phyloP scores from a whole-genome alignment of 2,888 invertebrate genomes.

The Xylota sylvarum region DNA sequence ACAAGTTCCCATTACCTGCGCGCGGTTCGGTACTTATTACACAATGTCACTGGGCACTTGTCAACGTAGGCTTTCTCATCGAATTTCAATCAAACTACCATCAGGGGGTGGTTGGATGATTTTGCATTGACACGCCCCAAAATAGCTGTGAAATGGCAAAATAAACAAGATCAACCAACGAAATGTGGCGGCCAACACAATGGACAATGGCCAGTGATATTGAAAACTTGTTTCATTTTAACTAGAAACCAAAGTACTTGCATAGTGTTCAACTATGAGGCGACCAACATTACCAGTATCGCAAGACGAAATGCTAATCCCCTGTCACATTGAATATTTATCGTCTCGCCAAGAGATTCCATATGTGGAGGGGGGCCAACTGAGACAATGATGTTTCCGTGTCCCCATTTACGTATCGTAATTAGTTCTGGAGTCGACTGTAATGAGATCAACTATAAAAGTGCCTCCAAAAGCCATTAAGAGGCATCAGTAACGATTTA shows the following conservation, averaged over 20 bases:
- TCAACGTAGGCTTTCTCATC: not conserved
- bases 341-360: slow-evolving; percentile 57
- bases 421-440: slow-evolving; percentile 55
- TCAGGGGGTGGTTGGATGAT: not conserved
- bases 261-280: slow-evolving; percentile 1
- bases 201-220: slow-evolving; percentile 35
- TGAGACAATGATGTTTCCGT: slow-evolving; percentile 53
- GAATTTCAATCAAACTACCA: slow-evolving; percentile 16
- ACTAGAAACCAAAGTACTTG: slow-evolving; percentile 5
- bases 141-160: slow-evolving; percentile 28
- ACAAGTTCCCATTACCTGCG: slow-evolving; percentile 18
- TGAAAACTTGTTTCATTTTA: slow-evolving; percentile 45
- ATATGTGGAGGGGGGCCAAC: slow-evolving; percentile 1
- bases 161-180: too few relatives aligned
- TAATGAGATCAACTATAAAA: slow-evolving; percentile 69
- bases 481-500: slow-evolving; percentile 82
- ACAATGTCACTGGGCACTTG: not conserved
- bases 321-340: slow-evolving; percentile 70
- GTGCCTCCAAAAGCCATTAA: slow-evolving; percentile 33
- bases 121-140: slow-evolving; percentile 54
- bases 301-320: slow-evolving; percentile 65
- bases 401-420: slow-evolving; percentile 55
- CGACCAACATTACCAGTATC: not conserved
- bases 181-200: slow-evolving; percentile 6
- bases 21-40: not conserved